Evolutionary conservation across 2,113 vertebrate species (phyloP).

Genomic region (Nestor notabilis): DNA sequence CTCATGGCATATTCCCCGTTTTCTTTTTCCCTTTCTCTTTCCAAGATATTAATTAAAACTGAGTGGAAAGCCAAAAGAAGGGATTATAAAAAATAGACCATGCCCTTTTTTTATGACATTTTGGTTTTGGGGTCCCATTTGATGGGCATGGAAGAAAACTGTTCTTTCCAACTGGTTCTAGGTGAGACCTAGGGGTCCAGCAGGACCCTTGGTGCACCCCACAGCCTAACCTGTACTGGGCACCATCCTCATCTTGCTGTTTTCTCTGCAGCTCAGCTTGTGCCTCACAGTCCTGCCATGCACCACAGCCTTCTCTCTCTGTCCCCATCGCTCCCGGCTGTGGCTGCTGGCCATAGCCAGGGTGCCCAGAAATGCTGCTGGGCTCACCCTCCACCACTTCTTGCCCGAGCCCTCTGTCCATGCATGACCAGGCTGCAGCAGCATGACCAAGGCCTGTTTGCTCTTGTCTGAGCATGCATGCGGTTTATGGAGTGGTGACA

Average conservation of each 20-base stretch:
- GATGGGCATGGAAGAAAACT: background rate
- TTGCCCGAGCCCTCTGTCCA: background rate
- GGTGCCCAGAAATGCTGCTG: background rate
- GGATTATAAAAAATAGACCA: accelerated
- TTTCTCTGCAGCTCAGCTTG: background rate
- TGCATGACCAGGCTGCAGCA: background rate
- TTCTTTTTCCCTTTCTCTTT: background rate
- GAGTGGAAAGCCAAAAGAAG: background rate
- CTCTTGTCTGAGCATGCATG: background rate
- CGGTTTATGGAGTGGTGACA: constrained; percentile 22
- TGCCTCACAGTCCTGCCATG: background rate
- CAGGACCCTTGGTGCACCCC: background rate
- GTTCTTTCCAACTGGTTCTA: background rate
- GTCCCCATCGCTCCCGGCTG: accelerated
- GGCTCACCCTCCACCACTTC: background rate
- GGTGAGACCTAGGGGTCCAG: background rate
- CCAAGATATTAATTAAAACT: background rate
- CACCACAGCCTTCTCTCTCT: background rate
- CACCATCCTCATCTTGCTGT: background rate
- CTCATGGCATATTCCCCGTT: background rate
- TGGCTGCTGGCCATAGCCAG: background rate
- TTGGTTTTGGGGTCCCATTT: background rate
- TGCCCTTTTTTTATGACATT: background rate
- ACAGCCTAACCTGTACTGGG: background rate
- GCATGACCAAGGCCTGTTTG: background rate